These are phyloP conservation scores for Hyla sarda DNA, from an alignment of 2,113 vertebrate genomes.

Conservation along the genomic window DNA sequence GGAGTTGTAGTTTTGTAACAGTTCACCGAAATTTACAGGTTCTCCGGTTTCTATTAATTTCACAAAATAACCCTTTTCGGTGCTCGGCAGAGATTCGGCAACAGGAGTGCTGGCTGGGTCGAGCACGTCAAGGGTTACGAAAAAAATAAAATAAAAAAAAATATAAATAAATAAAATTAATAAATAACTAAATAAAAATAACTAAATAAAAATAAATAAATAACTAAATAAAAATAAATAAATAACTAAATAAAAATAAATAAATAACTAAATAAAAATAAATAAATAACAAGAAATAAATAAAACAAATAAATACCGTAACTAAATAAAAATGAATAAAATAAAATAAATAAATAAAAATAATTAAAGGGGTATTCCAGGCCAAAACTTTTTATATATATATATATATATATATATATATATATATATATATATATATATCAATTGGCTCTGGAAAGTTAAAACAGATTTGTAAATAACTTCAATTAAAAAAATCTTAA, in stretches of 20 bases:
- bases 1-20: too few relatives aligned
- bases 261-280: constrained; percentile 1
- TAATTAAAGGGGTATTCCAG: too few relatives aligned
- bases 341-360: background rate
- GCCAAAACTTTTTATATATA: too few relatives aligned
- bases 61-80: constrained; percentile 31
- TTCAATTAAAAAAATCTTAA: too few relatives aligned
- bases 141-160: background rate
- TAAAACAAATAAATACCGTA: constrained; percentile 19
- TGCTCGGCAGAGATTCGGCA: background rate
- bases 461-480: too few relatives aligned
- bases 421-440: too few relatives aligned
- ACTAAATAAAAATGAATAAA: background rate
- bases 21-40: background rate
- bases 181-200: constrained; percentile 21
- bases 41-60: constrained; percentile 42
- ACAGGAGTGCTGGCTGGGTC: background rate
- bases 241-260: constrained; percentile 4
- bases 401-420: too few relatives aligned
- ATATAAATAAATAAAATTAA: too few relatives aligned
- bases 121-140: background rate
- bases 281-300: background rate
- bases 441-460: too few relatives aligned
- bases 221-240: constrained; percentile 4
- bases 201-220: background rate